Conservation (phyloP, 1,140 invertebrate genomes). For the Adelges cooleyi region DNA sequence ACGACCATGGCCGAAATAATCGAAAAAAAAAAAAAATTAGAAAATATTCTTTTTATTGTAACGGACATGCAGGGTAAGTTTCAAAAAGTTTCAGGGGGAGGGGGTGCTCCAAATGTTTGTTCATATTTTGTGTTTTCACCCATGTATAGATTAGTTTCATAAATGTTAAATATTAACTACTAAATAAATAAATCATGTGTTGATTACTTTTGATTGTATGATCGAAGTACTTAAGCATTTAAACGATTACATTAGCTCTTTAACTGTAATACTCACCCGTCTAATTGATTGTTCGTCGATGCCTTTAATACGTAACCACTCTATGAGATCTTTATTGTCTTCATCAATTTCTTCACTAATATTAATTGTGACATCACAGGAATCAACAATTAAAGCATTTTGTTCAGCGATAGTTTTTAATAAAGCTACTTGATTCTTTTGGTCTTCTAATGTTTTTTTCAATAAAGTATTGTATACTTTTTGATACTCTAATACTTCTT, state of each 20-base stretch:
- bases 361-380: neutral
- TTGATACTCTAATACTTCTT: slow-evolving; percentile 46
- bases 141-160: neutral
- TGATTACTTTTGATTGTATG: neutral
- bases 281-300: slow-evolving; percentile 7
- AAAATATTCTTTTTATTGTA: too few relatives aligned
- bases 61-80: too few relatives aligned
- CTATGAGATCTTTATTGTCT: neutral
- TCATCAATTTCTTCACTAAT: neutral
- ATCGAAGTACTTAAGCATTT: neutral
- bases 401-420: neutral
- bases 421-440: slow-evolving; percentile 42
- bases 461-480: slow-evolving; percentile 59
- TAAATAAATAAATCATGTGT: neutral
- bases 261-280: neutral
- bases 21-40: too few relatives aligned
- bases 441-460: slow-evolving; percentile 57
- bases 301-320: neutral
- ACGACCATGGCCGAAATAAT: too few relatives aligned
- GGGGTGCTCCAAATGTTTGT: too few relatives aligned
- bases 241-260: neutral
- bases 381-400: neutral
- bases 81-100: too few relatives aligned
- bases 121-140: too few relatives aligned
- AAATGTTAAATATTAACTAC: neutral